Base-by-base conservation (phyloP, 2,888 invertebrate species). In the Clistopyga incitator region DNA sequence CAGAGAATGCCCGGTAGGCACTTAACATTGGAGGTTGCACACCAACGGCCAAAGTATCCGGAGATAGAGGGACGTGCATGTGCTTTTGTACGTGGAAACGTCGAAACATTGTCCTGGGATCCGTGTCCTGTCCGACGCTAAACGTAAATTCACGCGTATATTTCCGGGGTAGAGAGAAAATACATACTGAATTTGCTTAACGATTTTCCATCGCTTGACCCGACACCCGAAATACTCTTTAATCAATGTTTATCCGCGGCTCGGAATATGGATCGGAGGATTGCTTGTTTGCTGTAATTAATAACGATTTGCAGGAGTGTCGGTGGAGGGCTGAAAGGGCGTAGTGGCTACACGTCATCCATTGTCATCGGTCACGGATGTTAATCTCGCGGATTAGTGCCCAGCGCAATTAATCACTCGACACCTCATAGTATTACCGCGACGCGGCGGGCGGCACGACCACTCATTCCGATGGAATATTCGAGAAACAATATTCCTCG, bases 131-230 rank as follows among this genome's bases (percentile, higher is more conserved):
- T 64, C n/a, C 34, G 3, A 61, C 61, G 10, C 34, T 61, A 61
- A 34, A 61, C 34, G 61, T 18, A 18, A 15, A 61, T 25, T 34
- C 70, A 78, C 18, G 10, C 2, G 18, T 10, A 18, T 10, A 34
- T n/a, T n/a, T 38, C 54, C 3, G 25, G 20, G 59, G 15, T 59
- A 20, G 45, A 54, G 34, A 15, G 29, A 42, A 11, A 20, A 79
- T 65, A 79, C 76, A 80, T 72, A 67, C 76, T 52, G 52, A 67
- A 83, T 76, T 76, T 79, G 38, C 56, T 67, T 50, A 78, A 77
- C 67, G 77, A 80, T 80, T 83, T 77, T 79, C 80, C 80, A 80
- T 83, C 80, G 65, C 47, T 0, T 3, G 38, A 52, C 59, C 38
- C 54, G 38, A 20, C 42, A 15, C 23, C n/a, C 13, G 47, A 64